Evolutionary conservation across 2,888 invertebrate species (phyloP).

Genomic region (Drosophila nr. fundita): DNA sequence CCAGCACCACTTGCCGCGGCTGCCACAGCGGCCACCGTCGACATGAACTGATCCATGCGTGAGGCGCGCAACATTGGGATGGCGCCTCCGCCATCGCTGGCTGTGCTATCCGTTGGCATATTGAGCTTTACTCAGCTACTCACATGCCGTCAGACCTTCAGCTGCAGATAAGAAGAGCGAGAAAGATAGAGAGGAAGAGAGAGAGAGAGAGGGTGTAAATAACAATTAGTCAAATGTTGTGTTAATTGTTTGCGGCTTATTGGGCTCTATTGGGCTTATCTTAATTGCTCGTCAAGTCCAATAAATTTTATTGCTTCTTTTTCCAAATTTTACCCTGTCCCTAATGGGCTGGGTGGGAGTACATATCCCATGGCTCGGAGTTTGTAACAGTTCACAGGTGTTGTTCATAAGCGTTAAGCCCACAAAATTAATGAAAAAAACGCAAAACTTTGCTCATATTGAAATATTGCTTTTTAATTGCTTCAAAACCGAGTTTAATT

Average conservation of each 20-base stretch:
- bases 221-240: slow-evolving; percentile 74
- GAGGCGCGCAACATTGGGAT: slow-evolving; percentile 84
- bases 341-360: background rate
- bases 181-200: background rate
- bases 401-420: background rate
- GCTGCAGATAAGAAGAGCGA: slow-evolving; percentile 21
- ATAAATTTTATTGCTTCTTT: slow-evolving; percentile 62
- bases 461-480: background rate
- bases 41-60: slow-evolving; percentile 88
- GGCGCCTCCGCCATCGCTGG: slow-evolving; percentile 73
- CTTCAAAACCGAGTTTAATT: rapidly evolving
- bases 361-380: background rate
- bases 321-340: slow-evolving; percentile 17
- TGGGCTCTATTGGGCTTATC: slow-evolving; percentile 69
- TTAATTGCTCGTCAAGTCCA: slow-evolving; percentile 72
- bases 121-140: slow-evolving; percentile 45
- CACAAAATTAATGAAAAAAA: background rate
- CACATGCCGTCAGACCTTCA: slow-evolving; percentile 72
- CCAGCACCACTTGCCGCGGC: slow-evolving; percentile 67
- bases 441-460: background rate
- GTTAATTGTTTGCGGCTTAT: slow-evolving; percentile 67
- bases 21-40: slow-evolving; percentile 83
- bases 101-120: slow-evolving; percentile 83
- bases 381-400: slow-evolving; percentile 5
- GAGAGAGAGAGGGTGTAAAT: slow-evolving; percentile 33